A percentile compares a stretch with the other conserved stretches of the same genome.
These are phyloP conservation scores for Anorthoa munda DNA, from an alignment of 2,888 invertebrate genomes.

Conservation along the genomic window DNA sequence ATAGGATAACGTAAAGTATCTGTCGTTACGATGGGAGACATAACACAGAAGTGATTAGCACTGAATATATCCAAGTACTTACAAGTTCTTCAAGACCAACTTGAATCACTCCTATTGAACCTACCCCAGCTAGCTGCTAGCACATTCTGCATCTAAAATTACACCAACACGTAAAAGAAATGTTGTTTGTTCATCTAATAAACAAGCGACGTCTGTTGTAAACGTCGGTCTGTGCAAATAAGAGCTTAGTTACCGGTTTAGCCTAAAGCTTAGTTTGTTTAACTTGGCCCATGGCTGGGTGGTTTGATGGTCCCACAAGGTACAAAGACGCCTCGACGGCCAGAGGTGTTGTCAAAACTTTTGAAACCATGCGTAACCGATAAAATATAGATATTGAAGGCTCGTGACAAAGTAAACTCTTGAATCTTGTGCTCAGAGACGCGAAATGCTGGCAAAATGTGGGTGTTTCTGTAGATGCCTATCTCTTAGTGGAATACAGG, in stretches of 20 bases:
- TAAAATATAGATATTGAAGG: too few species aligned
- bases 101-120: background rate
- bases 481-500: too few species aligned
- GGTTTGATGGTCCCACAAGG: background rate
- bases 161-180: constrained; percentile 11
- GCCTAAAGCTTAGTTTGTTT: constrained; percentile 53
- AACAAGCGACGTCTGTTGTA: constrained; percentile 34
- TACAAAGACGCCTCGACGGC: too few species aligned
- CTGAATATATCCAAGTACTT: background rate
- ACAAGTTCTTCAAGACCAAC: background rate
- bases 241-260: constrained; percentile 45
- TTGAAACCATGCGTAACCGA: too few species aligned
- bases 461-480: too few species aligned
- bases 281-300: constrained; percentile 49
- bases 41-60: too few species aligned
- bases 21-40: too few species aligned
- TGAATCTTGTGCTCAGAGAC: too few species aligned
- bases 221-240: constrained; percentile 47
- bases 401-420: too few species aligned
- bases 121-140: background rate
- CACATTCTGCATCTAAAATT: constrained; percentile 30
- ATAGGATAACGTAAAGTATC: too few species aligned
- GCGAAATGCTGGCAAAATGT: too few species aligned
- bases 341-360: too few species aligned
- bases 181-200: constrained; percentile 43